Percentiles rank a stretch among this genome's conserved stretches.
These are phyloP conservation scores for Microplitis manilae DNA, from an alignment of 2,888 invertebrate genomes.

Conservation along the genomic window DNA sequence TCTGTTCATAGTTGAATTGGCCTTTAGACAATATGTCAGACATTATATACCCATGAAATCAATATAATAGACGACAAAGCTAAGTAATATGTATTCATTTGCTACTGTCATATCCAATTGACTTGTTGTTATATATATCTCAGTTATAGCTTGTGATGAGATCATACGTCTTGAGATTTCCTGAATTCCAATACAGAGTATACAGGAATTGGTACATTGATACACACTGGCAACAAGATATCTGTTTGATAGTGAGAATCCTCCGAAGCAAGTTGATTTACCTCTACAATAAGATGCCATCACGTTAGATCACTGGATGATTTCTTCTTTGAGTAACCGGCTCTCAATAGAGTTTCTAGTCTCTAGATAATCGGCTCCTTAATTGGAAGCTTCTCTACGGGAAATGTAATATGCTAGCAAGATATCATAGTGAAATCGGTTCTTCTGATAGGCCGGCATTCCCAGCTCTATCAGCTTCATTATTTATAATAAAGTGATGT, in stretches of 20 bases:
- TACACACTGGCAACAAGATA: conserved; percentile 30
- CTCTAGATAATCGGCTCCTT: conserved; percentile 36
- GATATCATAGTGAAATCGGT: conserved; percentile 1
- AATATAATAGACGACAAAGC: not conserved
- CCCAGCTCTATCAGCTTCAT: not conserved
- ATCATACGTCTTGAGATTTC: conserved; percentile 23
- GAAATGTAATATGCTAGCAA: conserved; percentile 21
- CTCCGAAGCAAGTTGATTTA: conserved; percentile 33
- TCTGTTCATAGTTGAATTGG: not conserved
- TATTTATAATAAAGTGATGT: not conserved
- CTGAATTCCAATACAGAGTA: conserved; percentile 20
- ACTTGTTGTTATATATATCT: not conserved
- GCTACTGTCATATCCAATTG: not conserved
- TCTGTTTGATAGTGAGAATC: conserved; percentile 34
- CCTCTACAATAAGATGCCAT: conserved; percentile 18
- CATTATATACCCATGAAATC: not conserved
- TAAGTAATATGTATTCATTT: not conserved
- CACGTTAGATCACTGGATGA: conserved; percentile 8
- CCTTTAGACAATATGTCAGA: not conserved
- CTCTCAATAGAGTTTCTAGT: conserved; percentile 26
- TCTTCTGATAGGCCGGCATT: not conserved
- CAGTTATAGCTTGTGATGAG: not conserved
- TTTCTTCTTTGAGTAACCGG: conserved; percentile 28
- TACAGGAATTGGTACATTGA: conserved; percentile 4
- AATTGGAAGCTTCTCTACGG: conserved; percentile 44